A percentile compares a stretch with the other conserved stretches of the same genome.
These are phyloP conservation scores for Nyctalus aviator DNA, from an alignment of 2,797 vertebrate genomes.

Conservation along the genomic window DNA sequence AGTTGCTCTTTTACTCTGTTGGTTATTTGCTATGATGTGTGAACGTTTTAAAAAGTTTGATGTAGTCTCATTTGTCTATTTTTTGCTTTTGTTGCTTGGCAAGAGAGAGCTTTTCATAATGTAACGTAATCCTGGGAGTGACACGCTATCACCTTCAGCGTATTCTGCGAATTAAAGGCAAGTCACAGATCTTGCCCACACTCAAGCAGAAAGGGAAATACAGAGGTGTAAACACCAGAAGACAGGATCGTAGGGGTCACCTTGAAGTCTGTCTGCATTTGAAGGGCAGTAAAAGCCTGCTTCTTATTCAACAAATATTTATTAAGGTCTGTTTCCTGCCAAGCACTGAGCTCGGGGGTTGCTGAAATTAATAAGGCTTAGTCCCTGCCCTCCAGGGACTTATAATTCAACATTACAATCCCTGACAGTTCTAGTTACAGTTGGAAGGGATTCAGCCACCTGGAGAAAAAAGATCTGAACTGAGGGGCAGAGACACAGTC, in stretches of 20 bases:
- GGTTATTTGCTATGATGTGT: constrained; percentile 12
- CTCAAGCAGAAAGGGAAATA: background rate
- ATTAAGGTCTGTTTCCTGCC: constrained; percentile 25
- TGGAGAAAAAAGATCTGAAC: constrained; percentile 37
- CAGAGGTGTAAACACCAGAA: background rate
- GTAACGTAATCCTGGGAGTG: constrained; percentile 4
- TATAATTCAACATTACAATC: constrained; percentile 6
- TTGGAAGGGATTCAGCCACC: background rate
- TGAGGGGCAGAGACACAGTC: background rate
- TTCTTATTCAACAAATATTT: constrained; percentile 40
- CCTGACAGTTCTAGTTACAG: background rate
- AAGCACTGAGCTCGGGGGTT: background rate
- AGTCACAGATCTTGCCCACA: background rate
- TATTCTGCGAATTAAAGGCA: constrained; percentile 15
- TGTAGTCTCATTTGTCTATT: background rate
- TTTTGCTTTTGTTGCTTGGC: constrained; percentile 39
- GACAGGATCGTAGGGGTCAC: background rate
- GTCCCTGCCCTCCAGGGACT: background rate
- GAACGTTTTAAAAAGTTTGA: constrained; percentile 31
- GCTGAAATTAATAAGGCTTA: background rate
- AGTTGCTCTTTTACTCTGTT: constrained; percentile 44
- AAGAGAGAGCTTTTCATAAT: constrained; percentile 24
- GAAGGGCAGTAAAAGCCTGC: constrained; percentile 4
- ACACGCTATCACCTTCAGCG: background rate
- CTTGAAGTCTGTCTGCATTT: background rate